Evolutionary conservation across 2,888 invertebrate species (phyloP).

Genomic region (Dromius quadrimaculatus): DNA sequence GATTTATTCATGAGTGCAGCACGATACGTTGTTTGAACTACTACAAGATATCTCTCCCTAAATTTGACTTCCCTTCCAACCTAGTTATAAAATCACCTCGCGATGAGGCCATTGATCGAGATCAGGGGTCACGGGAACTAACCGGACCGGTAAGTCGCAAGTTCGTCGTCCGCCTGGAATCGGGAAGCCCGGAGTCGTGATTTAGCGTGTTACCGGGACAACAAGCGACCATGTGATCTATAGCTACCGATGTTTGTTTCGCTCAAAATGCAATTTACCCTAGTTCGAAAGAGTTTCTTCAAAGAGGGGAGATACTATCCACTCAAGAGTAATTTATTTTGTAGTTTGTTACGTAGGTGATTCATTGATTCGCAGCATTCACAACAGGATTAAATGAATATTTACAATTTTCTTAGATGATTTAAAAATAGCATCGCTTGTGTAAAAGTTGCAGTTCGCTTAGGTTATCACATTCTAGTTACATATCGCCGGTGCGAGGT

Average conservation of each 20-base stretch:
- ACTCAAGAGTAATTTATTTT: not conserved
- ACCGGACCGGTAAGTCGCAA: slow-evolving; percentile 3
- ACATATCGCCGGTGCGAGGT: slow-evolving; percentile 17
- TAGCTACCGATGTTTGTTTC: slow-evolving; percentile 1
- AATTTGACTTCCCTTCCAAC: too few relatives aligned
- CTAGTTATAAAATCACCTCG: slow-evolving; percentile 4
- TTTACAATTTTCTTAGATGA: too few relatives aligned
- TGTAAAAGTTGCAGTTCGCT: slow-evolving; percentile 31
- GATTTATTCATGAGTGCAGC: too few relatives aligned
- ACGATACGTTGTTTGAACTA: too few relatives aligned
- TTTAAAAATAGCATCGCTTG: too few relatives aligned
- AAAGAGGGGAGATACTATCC: not conserved
- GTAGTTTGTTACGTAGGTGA: not conserved
- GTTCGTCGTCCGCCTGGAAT: too few relatives aligned
- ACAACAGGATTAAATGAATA: not conserved
- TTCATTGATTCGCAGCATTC: not conserved
- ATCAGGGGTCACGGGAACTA: slow-evolving; percentile 4
- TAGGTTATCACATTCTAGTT: slow-evolving; percentile 30
- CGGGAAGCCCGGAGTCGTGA: slow-evolving; percentile 21
- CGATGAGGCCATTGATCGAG: slow-evolving; percentile 19
- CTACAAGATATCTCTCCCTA: too few relatives aligned
- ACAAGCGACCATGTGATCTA: slow-evolving; percentile 19
- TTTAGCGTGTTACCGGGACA: slow-evolving; percentile 21
- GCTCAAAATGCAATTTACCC: slow-evolving; percentile 2
- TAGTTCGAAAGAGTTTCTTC: slow-evolving; percentile 4